Conservation (phyloP, 2,113 vertebrate species). For the Rhabdornis inornatus region DNA sequence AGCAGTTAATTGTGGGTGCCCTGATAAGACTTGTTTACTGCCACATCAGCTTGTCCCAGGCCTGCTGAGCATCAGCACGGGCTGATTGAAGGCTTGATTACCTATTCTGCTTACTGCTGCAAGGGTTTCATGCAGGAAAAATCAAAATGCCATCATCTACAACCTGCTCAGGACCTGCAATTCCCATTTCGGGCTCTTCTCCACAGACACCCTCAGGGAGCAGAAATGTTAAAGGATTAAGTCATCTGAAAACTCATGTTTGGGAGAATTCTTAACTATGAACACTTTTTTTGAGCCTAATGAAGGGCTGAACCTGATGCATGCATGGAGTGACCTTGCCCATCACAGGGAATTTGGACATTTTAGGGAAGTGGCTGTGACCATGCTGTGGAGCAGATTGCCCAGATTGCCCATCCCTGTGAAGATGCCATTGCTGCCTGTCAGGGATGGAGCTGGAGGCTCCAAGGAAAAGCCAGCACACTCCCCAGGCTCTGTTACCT, state of each 20-base stretch:
- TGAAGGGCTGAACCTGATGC: background rate
- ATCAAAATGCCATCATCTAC: background rate
- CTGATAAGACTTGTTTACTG: conserved; percentile 70
- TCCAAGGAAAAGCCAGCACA: background rate
- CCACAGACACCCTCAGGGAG: background rate
- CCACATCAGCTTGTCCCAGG: background rate
- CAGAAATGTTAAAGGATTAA: background rate
- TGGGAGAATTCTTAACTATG: background rate
- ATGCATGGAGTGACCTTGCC: background rate
- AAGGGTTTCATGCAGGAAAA: background rate
- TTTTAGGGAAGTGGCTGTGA: background rate
- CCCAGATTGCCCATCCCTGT: background rate
- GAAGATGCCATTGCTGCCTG: background rate
- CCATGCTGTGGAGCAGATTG: background rate
- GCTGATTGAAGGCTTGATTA: background rate
- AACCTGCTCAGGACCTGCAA: background rate
- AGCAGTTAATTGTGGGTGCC: conserved; percentile 61
- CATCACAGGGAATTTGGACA: fast-evolving
- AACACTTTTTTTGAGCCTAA: background rate
- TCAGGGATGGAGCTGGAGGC: background rate
- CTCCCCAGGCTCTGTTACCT: conserved; percentile 4
- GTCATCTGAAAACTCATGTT: fast-evolving
- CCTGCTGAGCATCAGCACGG: conserved; percentile 43
- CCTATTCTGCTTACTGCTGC: background rate
- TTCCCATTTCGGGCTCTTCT: background rate